A percentile compares a stretch with the other conserved stretches of the same genome.
phyloP scores from a whole-genome alignment of 2,888 invertebrate genomes.

The Eurois occulta region DNA sequence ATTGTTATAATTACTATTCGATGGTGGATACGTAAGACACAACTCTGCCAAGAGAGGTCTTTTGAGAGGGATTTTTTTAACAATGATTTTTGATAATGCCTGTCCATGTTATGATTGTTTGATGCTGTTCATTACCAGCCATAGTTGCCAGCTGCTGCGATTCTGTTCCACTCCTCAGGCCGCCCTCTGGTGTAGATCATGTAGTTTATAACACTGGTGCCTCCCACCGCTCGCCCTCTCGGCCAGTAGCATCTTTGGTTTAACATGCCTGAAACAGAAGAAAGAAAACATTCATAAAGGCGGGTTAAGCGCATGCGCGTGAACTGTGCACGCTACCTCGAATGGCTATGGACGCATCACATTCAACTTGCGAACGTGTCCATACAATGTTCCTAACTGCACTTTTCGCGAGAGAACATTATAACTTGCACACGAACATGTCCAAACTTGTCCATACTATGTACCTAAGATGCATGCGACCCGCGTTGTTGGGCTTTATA shows the following conservation, averaged over 20 bases:
- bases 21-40: neutral
- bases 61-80: neutral
- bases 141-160: constrained; percentile 92
- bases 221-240: constrained; percentile 94
- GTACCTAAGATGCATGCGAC: too few relatives aligned
- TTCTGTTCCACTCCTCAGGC: constrained; percentile 92
- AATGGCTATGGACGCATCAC: too few relatives aligned
- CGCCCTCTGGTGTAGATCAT: constrained; percentile 95
- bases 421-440: too few relatives aligned
- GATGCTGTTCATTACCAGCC: constrained; percentile 89
- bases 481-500: too few relatives aligned
- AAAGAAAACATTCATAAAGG: neutral
- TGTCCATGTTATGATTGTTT: neutral
- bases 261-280: constrained; percentile 77
- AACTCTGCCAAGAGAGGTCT: neutral
- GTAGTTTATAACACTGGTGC: constrained; percentile 95
- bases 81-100: neutral
- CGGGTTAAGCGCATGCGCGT: too few relatives aligned
- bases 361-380: too few relatives aligned
- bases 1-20: neutral
- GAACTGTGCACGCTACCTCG: too few relatives aligned
- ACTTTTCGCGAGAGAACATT: too few relatives aligned
- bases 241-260: constrained; percentile 92
- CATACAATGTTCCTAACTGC: too few relatives aligned
- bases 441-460: too few relatives aligned